phyloP scores from a whole-genome alignment of 2,797 vertebrate genomes.

The Dryobates pubescens region DNA sequence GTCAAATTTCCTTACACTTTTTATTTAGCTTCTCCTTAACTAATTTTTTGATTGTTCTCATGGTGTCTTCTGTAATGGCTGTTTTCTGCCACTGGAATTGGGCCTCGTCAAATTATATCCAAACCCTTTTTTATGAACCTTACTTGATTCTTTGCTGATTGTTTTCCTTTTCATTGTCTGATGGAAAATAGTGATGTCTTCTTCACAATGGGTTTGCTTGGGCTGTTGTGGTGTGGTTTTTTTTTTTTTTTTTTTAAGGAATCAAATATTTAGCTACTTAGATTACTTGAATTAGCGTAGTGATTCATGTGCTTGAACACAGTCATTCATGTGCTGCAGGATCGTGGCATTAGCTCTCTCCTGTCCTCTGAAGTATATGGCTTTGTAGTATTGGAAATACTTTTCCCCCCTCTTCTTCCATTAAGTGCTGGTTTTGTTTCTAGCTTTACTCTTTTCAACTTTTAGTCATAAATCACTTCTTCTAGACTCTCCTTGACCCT shows the following conservation, averaged over 20 bases:
- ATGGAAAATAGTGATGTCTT: neutral
- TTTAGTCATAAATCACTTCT: constrained; percentile 18
- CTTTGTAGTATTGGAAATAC: neutral
- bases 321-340: neutral
- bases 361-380: neutral
- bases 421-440: neutral
- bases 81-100: neutral
- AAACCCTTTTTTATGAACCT: neutral
- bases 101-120: neutral
- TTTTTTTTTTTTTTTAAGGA: neutral
- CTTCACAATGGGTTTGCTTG: neutral
- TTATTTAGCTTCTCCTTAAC: neutral
- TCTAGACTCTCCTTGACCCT: constrained; percentile 20
- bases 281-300: neutral
- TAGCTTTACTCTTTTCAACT: neutral
- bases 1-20: neutral
- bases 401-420: neutral
- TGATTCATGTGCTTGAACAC: neutral
- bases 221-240: neutral
- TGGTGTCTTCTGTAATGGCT: neutral
- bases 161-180: neutral
- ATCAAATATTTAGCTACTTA: neutral
- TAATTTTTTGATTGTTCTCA: neutral
- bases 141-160: too few relatives aligned
- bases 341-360: neutral